Conservation (phyloP, 2,797 vertebrate genomes). For the Adelosebastes latens region DNA sequence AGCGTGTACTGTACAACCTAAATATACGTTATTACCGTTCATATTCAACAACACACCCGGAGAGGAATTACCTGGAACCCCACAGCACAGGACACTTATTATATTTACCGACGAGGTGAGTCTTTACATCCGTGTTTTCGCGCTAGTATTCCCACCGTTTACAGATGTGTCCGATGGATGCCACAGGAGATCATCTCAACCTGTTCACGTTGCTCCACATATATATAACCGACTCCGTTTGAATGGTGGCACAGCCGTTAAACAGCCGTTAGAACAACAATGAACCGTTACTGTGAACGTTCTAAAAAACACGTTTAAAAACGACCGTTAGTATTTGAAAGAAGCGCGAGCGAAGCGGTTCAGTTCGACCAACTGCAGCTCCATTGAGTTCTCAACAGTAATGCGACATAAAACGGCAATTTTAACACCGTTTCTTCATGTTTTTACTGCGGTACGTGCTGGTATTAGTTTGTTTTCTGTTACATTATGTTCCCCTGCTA, state of each 20-base stretch:
- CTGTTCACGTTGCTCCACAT: constrained; percentile 34
- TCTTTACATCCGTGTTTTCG: not conserved
- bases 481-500: too few relatives aligned
- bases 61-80: constrained; percentile 15
- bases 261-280: not conserved
- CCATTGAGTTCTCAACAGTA: constrained; percentile 36
- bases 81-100: constrained; percentile 18
- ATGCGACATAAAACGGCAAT: constrained; percentile 57
- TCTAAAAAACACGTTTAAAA: not conserved
- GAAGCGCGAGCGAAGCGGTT: not conserved
- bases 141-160: constrained; percentile 4
- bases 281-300: not conserved
- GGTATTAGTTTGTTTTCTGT: not conserved
- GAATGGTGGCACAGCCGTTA: not conserved
- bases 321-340: not conserved
- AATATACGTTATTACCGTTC: not conserved
- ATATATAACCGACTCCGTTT: too few relatives aligned
- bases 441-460: not conserved
- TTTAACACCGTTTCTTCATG: not conserved
- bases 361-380: constrained; percentile 23
- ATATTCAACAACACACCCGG: not conserved
- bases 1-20: constrained; percentile 15
- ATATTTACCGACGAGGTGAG: constrained; percentile 65
- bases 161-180: constrained; percentile 74
- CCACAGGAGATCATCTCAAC: constrained; percentile 60